Percentiles rank a stretch among this genome's conserved stretches.
These are phyloP conservation scores for Macquaria australasica DNA, from an alignment of 2,113 vertebrate genomes.

Conservation along the genomic window DNA sequence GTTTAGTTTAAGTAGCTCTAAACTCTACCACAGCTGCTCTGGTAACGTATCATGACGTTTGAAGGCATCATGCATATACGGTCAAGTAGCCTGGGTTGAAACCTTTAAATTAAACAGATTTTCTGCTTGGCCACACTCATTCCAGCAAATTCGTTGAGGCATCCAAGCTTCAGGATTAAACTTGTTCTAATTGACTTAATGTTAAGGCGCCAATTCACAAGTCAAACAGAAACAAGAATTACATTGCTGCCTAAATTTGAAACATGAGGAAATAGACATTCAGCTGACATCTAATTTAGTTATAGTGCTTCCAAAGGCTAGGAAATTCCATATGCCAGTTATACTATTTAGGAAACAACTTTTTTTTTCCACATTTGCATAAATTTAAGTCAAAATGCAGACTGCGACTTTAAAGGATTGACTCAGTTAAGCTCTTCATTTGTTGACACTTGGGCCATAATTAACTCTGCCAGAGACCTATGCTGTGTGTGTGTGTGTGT, in stretches of 20 bases:
- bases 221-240: constrained; percentile 30
- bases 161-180: constrained; percentile 42
- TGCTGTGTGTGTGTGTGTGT: not conserved
- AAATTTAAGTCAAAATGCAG: constrained; percentile 24
- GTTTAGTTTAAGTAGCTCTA: not conserved
- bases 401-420: constrained; percentile 46
- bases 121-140: constrained; percentile 25
- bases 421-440: constrained; percentile 46
- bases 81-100: constrained; percentile 1
- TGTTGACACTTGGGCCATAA: constrained; percentile 50
- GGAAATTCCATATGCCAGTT: constrained; percentile 4
- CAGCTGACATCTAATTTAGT: constrained; percentile 33
- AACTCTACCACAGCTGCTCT: not conserved
- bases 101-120: constrained; percentile 29
- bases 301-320: not conserved
- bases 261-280: constrained; percentile 27
- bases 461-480: constrained; percentile 36
- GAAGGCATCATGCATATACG: not conserved
- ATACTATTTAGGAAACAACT: constrained; percentile 14
- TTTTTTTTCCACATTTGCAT: constrained; percentile 23
- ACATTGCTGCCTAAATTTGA: constrained; percentile 1
- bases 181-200: constrained; percentile 38
- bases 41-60: not conserved
- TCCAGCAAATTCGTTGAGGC: constrained; percentile 38
- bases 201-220: constrained; percentile 26